Conservation (phyloP, 2,888 invertebrate species). For the Melipona beecheii region DNA sequence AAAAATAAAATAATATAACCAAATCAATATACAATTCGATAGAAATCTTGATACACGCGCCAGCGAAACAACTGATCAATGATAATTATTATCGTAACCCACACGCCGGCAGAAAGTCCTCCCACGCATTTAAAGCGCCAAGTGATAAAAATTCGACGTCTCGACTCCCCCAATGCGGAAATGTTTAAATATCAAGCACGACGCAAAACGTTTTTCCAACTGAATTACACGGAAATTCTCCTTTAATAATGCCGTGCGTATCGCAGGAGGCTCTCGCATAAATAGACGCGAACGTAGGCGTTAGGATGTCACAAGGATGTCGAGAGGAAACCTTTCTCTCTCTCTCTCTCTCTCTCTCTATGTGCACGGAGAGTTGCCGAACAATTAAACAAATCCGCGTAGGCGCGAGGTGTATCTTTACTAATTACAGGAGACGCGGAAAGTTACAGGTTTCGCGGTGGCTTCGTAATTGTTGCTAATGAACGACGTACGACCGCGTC, state of each 20-base stretch:
- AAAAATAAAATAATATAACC: too few species aligned
- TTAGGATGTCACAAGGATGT: constrained; percentile 11
- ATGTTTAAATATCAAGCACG: too few species aligned
- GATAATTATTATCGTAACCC: too few species aligned
- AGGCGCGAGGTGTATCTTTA: constrained; percentile 38
- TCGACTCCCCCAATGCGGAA: too few species aligned
- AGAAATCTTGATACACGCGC: too few species aligned
- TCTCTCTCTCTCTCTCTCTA: too few species aligned
- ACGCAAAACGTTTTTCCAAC: background rate
- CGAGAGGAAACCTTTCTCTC: background rate
- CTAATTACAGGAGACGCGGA: constrained; percentile 52
- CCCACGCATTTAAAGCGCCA: too few species aligned
- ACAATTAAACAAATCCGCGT: constrained; percentile 59
- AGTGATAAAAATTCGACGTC: too few species aligned
- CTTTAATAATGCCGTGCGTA: background rate
- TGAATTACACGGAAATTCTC: background rate
- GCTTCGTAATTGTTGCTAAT: constrained; percentile 56
- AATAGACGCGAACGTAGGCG: background rate
- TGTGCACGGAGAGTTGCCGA: background rate
- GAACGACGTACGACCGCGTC: constrained; percentile 47
- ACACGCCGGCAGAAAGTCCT: too few species aligned
- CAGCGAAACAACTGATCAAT: too few species aligned
- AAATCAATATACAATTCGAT: too few species aligned
- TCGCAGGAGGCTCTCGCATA: background rate
- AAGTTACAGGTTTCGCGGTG: constrained; percentile 52